These are phyloP conservation scores for Drosophila murphyi DNA, from an alignment of 1,140 invertebrate species.

Conservation along the genomic window DNA sequence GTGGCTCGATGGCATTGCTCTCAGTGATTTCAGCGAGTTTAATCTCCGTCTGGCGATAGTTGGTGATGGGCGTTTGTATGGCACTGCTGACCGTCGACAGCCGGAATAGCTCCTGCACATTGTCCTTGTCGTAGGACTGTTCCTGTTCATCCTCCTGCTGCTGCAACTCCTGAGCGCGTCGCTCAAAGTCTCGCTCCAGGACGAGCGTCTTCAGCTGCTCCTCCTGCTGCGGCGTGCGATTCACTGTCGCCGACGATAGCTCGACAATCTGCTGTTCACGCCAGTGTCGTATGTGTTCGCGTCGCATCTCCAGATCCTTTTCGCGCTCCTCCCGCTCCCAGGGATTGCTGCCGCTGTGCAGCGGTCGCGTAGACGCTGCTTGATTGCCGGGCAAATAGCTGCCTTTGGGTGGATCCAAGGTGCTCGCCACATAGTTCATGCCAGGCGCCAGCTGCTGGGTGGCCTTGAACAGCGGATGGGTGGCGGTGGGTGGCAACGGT, in stretches of 20 bases:
- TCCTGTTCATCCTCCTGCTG: constrained; percentile 92
- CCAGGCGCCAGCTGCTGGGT: constrained; percentile 85
- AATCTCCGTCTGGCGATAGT: constrained; percentile 79
- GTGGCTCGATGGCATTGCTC: constrained; percentile 43
- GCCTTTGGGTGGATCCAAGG: constrained; percentile 90
- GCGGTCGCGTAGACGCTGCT: constrained; percentile 13
- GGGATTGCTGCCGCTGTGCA: constrained; percentile 87
- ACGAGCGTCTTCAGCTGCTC: constrained; percentile 93
- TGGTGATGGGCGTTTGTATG: constrained; percentile 79
- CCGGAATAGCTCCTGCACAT: constrained; percentile 78
- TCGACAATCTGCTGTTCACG: constrained; percentile 94
- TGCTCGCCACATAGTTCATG: constrained; percentile 85
- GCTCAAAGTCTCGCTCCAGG: constrained; percentile 94
- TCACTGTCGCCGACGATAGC: constrained; percentile 88
- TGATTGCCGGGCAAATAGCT: constrained; percentile 87
- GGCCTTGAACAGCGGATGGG: constrained; percentile 89
- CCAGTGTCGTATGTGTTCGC: constrained; percentile 86
- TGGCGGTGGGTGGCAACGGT: constrained; percentile 89
- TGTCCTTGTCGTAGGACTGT: constrained; percentile 84
- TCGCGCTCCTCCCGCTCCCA: constrained; percentile 96
- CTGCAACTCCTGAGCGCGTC: constrained; percentile 91
- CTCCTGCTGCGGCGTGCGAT: constrained; percentile 91
- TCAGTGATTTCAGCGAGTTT: constrained; percentile 74
- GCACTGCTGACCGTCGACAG: constrained; percentile 61
- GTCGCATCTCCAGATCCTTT: constrained; percentile 86